Conservation (phyloP, 1,140 invertebrate genomes). For the Sitodiplosis mosellana region DNA sequence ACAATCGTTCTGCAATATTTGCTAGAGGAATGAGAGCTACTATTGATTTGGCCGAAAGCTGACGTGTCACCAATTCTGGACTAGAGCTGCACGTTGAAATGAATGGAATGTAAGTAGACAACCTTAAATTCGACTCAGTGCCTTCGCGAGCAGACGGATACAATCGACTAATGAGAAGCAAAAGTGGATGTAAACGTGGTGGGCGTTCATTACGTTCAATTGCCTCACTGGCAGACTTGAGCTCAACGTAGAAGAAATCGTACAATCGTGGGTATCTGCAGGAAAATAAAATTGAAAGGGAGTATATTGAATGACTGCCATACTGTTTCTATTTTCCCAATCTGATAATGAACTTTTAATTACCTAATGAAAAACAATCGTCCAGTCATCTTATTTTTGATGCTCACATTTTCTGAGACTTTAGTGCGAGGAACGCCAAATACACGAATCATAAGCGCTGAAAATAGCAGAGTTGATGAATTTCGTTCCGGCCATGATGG, state of each 20-base stretch:
- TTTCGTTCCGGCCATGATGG: constrained; percentile 69
- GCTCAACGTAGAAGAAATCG: constrained; percentile 46
- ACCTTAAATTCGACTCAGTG: constrained; percentile 39
- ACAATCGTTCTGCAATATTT: background rate
- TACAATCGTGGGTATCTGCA: constrained; percentile 52
- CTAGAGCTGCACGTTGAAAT: constrained; percentile 32
- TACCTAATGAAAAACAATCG: constrained; percentile 58
- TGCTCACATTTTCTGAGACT: constrained; percentile 47
- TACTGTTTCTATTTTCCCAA: too few species aligned
- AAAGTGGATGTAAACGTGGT: constrained; percentile 49
- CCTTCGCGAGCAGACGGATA: constrained; percentile 54
- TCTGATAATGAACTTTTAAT: too few species aligned
- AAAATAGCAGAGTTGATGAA: constrained; percentile 68
- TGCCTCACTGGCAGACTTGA: constrained; percentile 9
- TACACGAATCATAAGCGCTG: constrained; percentile 65
- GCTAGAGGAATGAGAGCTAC: constrained; percentile 34
- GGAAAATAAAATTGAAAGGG: too few species aligned
- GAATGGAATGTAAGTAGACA: constrained; percentile 25
- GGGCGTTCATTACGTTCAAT: constrained; percentile 14
- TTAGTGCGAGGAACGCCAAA: constrained; percentile 73
- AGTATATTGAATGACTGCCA: too few species aligned
- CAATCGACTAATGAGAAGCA: constrained; percentile 59
- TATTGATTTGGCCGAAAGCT: constrained; percentile 44
- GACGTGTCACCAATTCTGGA: constrained; percentile 39
- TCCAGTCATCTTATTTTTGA: constrained; percentile 59